Percentiles rank a stretch among this genome's conserved stretches.
Conservation (phyloP, 2,113 vertebrate genomes). For the Piliocolobus tephrosceles region DNA sequence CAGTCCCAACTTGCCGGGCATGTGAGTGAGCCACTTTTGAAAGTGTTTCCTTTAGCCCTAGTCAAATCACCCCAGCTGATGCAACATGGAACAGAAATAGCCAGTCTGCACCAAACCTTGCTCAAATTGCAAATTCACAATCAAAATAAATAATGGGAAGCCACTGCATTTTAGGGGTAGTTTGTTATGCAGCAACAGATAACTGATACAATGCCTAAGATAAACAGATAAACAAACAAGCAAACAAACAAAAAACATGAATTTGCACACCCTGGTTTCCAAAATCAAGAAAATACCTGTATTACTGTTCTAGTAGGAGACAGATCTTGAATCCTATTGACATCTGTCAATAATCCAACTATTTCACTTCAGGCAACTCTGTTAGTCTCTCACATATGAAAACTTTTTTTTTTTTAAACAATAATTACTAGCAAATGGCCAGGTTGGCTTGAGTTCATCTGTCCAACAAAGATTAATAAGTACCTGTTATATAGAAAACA, state of each 20-base stretch:
- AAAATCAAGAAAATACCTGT: constrained; percentile 39
- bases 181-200: neutral
- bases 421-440: constrained; percentile 54
- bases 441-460: constrained; percentile 41
- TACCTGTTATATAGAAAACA: constrained; percentile 15
- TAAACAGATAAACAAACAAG: neutral
- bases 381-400: constrained; percentile 22
- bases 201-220: neutral
- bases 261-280: neutral
- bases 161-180: neutral
- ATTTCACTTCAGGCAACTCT: constrained; percentile 29
- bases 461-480: constrained; percentile 48
- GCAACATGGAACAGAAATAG: neutral
- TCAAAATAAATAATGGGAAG: constrained; percentile 15
- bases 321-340: constrained; percentile 34
- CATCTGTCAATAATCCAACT: constrained; percentile 27
- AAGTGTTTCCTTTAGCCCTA: neutral
- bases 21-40: neutral
- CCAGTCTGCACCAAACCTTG: neutral
- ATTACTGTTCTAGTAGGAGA: neutral
- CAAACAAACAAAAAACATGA: neutral
- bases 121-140: neutral
- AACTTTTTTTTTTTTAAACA: neutral
- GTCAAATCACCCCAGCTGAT: neutral
- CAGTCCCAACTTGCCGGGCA: neutral